phyloP scores from a whole-genome alignment of 2,113 vertebrate genomes.

The Melanostigma gelatinosum region DNA sequence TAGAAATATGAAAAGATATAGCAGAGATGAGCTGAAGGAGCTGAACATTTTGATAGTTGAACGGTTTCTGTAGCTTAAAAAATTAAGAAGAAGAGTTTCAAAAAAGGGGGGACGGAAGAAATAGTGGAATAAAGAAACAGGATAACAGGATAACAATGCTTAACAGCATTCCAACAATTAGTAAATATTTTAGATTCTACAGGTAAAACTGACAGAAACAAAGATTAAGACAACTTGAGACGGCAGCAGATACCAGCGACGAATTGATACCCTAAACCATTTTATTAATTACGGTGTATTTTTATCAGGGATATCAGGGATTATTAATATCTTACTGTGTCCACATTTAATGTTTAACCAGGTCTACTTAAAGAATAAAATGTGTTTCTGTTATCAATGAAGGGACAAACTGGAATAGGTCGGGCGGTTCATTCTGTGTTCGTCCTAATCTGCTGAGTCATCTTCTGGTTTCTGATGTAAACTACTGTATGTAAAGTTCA shows the following conservation, averaged over 20 bases:
- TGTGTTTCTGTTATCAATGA: not conserved
- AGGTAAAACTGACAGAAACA: not conserved
- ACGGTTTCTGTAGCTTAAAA: no score
- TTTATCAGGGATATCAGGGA: not conserved
- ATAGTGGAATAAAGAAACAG: no score
- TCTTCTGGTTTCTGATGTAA: not conserved
- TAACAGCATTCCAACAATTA: slow-evolving; percentile 1
- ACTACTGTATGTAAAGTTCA: not conserved
- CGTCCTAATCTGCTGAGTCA: not conserved
- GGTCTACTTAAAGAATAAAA: not conserved
- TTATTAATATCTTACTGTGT: slow-evolving; percentile 2
- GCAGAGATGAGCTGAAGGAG: no score
- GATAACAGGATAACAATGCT: no score
- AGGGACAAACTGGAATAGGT: not conserved
- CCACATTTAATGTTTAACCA: slow-evolving; percentile 25
- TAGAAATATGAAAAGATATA: no score
- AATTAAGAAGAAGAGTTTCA: no score
- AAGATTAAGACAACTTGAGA: not conserved
- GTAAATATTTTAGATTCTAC: slow-evolving; percentile 17
- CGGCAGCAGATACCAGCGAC: not conserved
- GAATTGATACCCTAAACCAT: not conserved
- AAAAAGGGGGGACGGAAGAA: no score
- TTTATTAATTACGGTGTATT: not conserved
- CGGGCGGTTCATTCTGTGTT: not conserved
- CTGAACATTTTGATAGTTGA: no score